A percentile compares a stretch with the other conserved stretches of the same genome.
These are phyloP conservation scores for Platyscapa corneri DNA, from an alignment of 1,140 invertebrate genomes.

Conservation along the genomic window DNA sequence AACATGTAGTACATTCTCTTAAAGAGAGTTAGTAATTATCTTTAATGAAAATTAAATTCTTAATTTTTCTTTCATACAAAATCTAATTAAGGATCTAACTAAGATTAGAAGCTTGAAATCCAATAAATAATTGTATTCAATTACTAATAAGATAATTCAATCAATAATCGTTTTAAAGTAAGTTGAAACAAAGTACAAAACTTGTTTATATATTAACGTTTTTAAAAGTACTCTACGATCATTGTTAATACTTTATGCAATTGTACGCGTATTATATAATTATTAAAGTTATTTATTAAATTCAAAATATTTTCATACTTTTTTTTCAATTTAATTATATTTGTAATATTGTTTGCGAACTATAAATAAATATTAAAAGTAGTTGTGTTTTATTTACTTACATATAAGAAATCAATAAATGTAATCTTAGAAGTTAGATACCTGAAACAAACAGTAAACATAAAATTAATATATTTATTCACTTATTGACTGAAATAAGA, in stretches of 20 bases:
- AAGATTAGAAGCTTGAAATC: not conserved
- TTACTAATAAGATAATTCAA: not conserved
- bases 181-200: too few species aligned
- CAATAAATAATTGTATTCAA: not conserved
- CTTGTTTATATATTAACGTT: too few species aligned
- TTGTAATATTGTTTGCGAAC: too few species aligned
- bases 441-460: conserved; percentile 25
- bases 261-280: too few species aligned
- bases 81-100: not conserved
- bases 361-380: too few species aligned
- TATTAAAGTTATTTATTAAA: too few species aligned
- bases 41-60: conserved; percentile 22
- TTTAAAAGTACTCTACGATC: too few species aligned
- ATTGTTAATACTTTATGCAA: too few species aligned
- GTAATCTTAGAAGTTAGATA: not conserved
- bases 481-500: too few species aligned
- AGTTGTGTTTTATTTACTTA: not conserved
- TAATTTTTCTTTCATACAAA: not conserved
- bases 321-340: too few species aligned
- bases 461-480: not conserved
- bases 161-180: not conserved
- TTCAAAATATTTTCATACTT: too few species aligned
- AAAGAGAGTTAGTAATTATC: conserved; percentile 19
- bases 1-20: not conserved
- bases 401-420: not conserved